phyloP scores from a whole-genome alignment of 1,140 invertebrate species.

The Drosophila trapezifrons region DNA sequence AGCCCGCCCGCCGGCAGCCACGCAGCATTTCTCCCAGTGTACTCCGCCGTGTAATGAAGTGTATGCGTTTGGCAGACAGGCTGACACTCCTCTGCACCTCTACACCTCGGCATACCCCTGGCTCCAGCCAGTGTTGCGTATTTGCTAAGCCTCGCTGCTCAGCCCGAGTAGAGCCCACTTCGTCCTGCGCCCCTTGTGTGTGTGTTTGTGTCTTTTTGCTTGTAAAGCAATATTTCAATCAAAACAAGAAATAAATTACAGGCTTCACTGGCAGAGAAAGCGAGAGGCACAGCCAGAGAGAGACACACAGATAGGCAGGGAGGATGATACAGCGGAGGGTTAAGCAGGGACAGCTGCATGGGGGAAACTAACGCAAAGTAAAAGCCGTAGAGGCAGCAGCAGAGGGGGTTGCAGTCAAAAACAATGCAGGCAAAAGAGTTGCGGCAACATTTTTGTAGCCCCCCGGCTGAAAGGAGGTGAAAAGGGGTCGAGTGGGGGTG shows the following conservation, averaged over 20 bases:
- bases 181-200: conserved; percentile 13
- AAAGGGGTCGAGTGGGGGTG: neutral
- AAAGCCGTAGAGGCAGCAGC: conserved; percentile 38
- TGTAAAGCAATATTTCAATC: conserved; percentile 83
- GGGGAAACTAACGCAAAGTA: conserved; percentile 58
- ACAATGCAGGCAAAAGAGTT: conserved; percentile 80
- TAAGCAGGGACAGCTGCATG: conserved; percentile 19
- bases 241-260: conserved; percentile 83
- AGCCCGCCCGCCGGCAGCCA: neutral
- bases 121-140: conserved; percentile 60
- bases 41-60: conserved; percentile 65
- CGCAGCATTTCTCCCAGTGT: conserved; percentile 37
- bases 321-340: neutral
- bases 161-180: conserved; percentile 15
- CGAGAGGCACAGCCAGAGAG: conserved; percentile 27
- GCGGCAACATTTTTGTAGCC: conserved; percentile 64
- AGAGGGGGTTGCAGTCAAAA: conserved; percentile 67
- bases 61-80: conserved; percentile 71
- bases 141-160: conserved; percentile 62
- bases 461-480: conserved; percentile 14
- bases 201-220: conserved; percentile 75
- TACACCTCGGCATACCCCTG: conserved; percentile 1
- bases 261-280: conserved; percentile 73
- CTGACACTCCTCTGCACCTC: conserved; percentile 47
- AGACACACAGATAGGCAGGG: conserved; percentile 2